These are phyloP conservation scores for Drosophila varians DNA, from an alignment of 1,140 invertebrate genomes.

Conservation along the genomic window DNA sequence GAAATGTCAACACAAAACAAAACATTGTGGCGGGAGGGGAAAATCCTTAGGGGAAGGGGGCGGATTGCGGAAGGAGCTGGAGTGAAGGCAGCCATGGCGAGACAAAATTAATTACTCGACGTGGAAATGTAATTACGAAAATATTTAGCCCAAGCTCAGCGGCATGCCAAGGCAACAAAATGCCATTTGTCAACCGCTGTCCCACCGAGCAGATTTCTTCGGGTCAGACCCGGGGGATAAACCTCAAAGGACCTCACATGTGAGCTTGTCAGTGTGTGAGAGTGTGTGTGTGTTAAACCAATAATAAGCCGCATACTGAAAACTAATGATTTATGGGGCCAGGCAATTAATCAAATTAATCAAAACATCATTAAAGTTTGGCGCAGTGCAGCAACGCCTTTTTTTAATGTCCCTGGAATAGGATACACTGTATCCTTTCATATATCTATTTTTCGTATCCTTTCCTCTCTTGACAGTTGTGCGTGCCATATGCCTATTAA, in stretches of 20 bases:
- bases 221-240: conserved; percentile 19
- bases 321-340: conserved; percentile 72
- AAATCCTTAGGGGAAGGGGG: conserved; percentile 2
- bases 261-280: neutral
- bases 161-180: conserved; percentile 72
- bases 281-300: conserved; percentile 40
- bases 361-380: conserved; percentile 76
- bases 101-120: conserved; percentile 84
- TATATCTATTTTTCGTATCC: conserved; percentile 3
- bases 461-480: conserved; percentile 42
- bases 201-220: conserved; percentile 48
- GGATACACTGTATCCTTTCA: neutral
- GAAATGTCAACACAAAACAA: conserved; percentile 71
- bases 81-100: conserved; percentile 52
- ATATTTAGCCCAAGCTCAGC: conserved; percentile 80
- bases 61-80: neutral
- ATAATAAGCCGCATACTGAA: conserved; percentile 66
- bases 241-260: neutral
- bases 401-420: conserved; percentile 35
- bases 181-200: conserved; percentile 75
- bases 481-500: conserved; percentile 77
- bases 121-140: conserved; percentile 84
- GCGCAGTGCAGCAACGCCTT: conserved; percentile 72
- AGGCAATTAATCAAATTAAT: conserved; percentile 80
- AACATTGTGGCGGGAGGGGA: neutral